Conservation (phyloP, 2,797 vertebrate species). For the Coilia nasus region DNA sequence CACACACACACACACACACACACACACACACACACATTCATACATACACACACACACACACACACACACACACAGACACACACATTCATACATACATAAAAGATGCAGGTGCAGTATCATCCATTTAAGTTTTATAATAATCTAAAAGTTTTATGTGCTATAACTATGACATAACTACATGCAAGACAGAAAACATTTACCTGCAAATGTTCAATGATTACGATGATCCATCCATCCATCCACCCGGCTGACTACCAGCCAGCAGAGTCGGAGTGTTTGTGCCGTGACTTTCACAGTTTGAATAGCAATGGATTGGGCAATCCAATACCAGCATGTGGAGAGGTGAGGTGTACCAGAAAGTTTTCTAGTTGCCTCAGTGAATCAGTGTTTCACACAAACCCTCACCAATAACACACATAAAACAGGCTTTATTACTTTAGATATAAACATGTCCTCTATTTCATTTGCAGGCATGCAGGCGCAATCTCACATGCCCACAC, state of each 20-base stretch:
- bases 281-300: background rate
- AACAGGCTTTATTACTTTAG: conserved; percentile 10
- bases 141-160: too few relatives aligned
- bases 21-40: background rate
- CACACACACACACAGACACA: background rate
- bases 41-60: conserved; percentile 1
- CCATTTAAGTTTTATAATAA: background rate
- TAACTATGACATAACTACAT: background rate
- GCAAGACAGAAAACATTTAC: background rate
- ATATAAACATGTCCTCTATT: conserved; percentile 1
- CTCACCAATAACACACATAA: background rate
- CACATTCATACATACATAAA: background rate
- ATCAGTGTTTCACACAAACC: background rate
- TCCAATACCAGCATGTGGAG: background rate
- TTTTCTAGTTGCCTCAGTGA: background rate
- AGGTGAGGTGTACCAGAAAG: background rate
- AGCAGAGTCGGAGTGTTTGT: background rate
- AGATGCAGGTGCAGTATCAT: background rate
- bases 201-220: background rate
- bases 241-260: background rate
- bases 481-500: background rate
- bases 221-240: too few relatives aligned
- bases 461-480: background rate
- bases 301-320: background rate
- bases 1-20: background rate